A percentile compares a stretch with the other conserved stretches of the same genome.
phyloP scores from a whole-genome alignment of 2,113 vertebrate genomes.

The Pseudorasbora parva region DNA sequence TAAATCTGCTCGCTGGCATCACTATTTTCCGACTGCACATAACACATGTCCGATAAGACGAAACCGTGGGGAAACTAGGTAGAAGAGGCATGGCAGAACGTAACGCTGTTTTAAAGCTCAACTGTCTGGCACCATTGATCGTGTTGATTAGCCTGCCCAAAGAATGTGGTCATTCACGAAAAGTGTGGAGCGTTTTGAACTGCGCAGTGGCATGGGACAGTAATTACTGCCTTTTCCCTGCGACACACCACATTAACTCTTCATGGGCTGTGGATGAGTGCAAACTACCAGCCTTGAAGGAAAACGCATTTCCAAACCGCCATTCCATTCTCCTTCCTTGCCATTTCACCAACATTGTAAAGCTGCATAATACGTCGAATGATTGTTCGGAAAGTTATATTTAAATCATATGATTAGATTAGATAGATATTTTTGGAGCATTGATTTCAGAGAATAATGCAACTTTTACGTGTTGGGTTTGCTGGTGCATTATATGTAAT shows the following conservation, averaged over 20 bases:
- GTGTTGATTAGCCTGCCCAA: constrained; percentile 59
- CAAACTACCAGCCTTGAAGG: constrained; percentile 52
- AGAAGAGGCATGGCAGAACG: constrained; percentile 53
- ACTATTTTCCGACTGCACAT: constrained; percentile 45
- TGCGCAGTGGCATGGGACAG: constrained; percentile 61
- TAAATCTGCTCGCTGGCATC: constrained; percentile 25
- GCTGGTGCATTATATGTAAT: neutral
- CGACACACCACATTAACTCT: constrained; percentile 71
- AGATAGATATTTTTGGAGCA: neutral
- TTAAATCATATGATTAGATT: neutral
- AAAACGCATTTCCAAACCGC: constrained; percentile 30
- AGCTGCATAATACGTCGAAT: neutral
- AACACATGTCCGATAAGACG: constrained; percentile 49
- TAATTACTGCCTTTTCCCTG: constrained; percentile 63
- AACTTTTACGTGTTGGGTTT: neutral
- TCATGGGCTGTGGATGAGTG: constrained; percentile 60
- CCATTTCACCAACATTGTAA: constrained; percentile 17
- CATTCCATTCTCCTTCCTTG: constrained; percentile 13
- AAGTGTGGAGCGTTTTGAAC: constrained; percentile 52
- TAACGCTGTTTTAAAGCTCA: constrained; percentile 60
- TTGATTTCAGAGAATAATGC: neutral
- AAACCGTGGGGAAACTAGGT: constrained; percentile 35
- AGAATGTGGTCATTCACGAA: constrained; percentile 64
- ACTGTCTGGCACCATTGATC: constrained; percentile 60
- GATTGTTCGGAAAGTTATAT: constrained; percentile 8